A percentile compares a stretch with the other conserved stretches of the same genome.
Evolutionary conservation across 2,113 vertebrate genomes (phyloP).

Genomic region (Bos javanicus): DNA sequence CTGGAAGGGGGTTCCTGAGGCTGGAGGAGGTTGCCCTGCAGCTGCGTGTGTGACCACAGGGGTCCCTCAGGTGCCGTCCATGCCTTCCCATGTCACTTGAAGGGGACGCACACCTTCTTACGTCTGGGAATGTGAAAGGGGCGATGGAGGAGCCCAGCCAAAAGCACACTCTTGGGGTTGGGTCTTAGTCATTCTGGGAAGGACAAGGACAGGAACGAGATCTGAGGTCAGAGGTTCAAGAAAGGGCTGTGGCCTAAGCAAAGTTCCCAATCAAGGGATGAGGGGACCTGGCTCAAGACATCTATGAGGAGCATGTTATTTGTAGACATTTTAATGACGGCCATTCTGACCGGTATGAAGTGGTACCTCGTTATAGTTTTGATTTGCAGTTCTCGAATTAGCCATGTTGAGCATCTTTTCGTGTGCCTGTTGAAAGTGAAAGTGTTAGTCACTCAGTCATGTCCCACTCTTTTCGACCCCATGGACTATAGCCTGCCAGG

Average conservation of each 20-base stretch:
- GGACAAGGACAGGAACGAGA: rapidly evolving
- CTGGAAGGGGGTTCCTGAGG: rapidly evolving
- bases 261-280: neutral
- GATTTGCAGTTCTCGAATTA: neutral
- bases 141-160: too few species aligned
- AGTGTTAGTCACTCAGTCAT: neutral
- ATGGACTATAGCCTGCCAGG: neutral
- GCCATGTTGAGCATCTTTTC: neutral
- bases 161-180: neutral
- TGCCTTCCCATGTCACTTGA: slow-evolving; percentile 86
- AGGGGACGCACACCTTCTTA: slow-evolving; percentile 90
- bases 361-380: neutral
- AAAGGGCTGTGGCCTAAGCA: neutral
- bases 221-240: neutral
- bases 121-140: slow-evolving; percentile 64
- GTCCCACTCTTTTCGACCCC: neutral
- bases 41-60: slow-evolving; percentile 90
- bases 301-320: neutral
- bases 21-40: slow-evolving; percentile 88
- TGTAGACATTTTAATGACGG: neutral
- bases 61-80: slow-evolving; percentile 89
- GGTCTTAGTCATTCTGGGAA: neutral
- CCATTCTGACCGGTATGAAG: neutral
- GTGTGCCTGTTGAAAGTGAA: neutral
- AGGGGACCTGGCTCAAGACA: rapidly evolving